A percentile compares a stretch with the other conserved stretches of the same genome.
These are phyloP conservation scores for Chloroclysta siterata DNA, from an alignment of 2,888 invertebrate genomes.

Conservation along the genomic window DNA sequence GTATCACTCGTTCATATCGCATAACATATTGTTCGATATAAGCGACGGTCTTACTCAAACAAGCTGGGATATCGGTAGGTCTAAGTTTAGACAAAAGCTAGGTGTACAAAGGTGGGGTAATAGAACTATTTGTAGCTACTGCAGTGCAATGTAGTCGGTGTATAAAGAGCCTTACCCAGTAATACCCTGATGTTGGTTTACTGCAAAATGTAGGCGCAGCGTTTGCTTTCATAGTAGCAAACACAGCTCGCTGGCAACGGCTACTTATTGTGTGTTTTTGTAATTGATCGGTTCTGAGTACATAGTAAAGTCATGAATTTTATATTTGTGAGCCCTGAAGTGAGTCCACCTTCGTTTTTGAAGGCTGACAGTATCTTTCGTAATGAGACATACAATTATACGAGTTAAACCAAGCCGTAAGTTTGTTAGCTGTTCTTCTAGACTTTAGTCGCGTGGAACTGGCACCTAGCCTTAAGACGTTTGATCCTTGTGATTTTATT, in stretches of 20 bases:
- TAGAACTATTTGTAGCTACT: slow-evolving; percentile 11
- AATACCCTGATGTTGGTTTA: slow-evolving; percentile 37
- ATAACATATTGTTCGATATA: neutral
- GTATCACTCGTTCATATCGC: too few species aligned
- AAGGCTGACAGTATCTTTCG: neutral
- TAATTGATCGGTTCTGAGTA: slow-evolving; percentile 27
- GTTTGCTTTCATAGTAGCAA: slow-evolving; percentile 38
- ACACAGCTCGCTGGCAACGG: slow-evolving; percentile 25
- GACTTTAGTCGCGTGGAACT: too few species aligned
- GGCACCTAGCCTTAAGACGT: too few species aligned
- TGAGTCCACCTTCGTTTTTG: neutral
- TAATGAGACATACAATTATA: too few species aligned
- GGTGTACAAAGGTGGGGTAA: slow-evolving; percentile 13
- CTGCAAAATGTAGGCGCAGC: slow-evolving; percentile 41
- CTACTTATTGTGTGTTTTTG: slow-evolving; percentile 25
- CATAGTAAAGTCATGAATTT: slow-evolving; percentile 17
- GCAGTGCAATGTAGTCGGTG: slow-evolving; percentile 25
- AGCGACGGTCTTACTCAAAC: neutral
- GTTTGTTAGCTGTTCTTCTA: too few species aligned
- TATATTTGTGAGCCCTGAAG: slow-evolving; percentile 1
- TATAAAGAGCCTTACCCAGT: slow-evolving; percentile 22
- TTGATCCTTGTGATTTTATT: too few species aligned
- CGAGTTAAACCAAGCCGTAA: too few species aligned
- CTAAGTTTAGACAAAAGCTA: slow-evolving; percentile 10
- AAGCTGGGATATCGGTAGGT: slow-evolving; percentile 1